phyloP scores from a whole-genome alignment of 2,797 vertebrate species.

The Salarias fasciatus region DNA sequence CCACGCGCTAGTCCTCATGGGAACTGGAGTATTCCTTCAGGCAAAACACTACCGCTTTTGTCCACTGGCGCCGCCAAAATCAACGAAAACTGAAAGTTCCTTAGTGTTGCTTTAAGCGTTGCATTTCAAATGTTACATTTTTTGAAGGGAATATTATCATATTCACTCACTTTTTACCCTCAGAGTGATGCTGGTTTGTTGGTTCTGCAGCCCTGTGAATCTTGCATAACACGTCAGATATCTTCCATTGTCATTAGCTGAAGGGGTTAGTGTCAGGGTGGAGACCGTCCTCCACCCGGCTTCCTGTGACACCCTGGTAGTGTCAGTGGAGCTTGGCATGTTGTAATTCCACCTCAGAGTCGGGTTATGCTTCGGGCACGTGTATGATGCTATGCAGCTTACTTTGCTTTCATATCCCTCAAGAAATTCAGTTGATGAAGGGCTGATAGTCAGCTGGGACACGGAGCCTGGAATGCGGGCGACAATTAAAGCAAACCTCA shows the following conservation, averaged over 20 bases:
- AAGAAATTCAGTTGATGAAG: conserved; percentile 27
- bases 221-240: conserved; percentile 46
- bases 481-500: no score
- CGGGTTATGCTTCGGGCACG: conserved; percentile 29
- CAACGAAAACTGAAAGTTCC: no score
- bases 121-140: no score
- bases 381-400: conserved; percentile 48
- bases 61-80: no score
- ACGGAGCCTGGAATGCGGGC: conserved; percentile 42
- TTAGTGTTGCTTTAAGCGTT: no score
- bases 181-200: conserved; percentile 29
- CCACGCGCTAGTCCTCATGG: no score
- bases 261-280: conserved; percentile 48
- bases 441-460: conserved; percentile 17
- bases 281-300: conserved; percentile 36
- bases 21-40: no score
- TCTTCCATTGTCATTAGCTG: conserved; percentile 47
- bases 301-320: accelerated
- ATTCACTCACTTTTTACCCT: conserved; percentile 52
- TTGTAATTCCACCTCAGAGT: conserved; percentile 52
- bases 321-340: conserved; percentile 27
- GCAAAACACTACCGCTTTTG: no score
- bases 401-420: conserved; percentile 40
- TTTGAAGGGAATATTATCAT: no score
- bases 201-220: conserved; percentile 7